Conservation (phyloP, 1,140 invertebrate genomes). For the Drosophila bipectinata region DNA sequence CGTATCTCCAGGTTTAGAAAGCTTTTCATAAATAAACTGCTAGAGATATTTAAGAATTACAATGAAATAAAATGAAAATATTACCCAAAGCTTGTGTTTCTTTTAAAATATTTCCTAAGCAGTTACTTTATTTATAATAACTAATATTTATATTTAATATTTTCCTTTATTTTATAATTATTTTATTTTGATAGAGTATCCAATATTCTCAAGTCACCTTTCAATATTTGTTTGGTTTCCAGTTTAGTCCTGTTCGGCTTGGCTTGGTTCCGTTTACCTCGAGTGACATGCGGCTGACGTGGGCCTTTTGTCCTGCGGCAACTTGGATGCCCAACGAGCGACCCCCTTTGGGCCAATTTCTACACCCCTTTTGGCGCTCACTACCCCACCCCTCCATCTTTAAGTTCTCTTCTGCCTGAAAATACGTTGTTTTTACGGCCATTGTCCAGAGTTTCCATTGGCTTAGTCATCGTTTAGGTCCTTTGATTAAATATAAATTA, state of each 20-base stretch:
- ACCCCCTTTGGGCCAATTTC: slow-evolving; percentile 15
- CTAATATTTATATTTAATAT: too few species aligned
- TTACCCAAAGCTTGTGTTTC: too few species aligned
- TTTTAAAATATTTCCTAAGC: too few species aligned
- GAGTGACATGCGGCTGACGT: slow-evolving; percentile 74
- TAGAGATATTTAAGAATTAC: too few species aligned
- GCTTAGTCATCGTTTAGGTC: slow-evolving; percentile 36
- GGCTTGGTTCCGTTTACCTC: slow-evolving; percentile 58
- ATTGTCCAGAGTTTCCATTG: slow-evolving; percentile 39
- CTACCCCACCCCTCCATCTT: background rate
- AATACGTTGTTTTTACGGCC: slow-evolving; percentile 44
- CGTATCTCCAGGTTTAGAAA: too few species aligned
- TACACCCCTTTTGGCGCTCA: slow-evolving; percentile 3
- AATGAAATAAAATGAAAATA: too few species aligned
- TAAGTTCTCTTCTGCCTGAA: background rate
- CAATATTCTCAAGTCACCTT: background rate
- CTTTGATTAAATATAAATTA: slow-evolving; percentile 41
- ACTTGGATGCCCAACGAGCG: slow-evolving; percentile 28
- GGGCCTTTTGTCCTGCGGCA: slow-evolving; percentile 40
- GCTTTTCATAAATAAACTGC: too few species aligned
- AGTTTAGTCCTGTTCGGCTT: background rate
- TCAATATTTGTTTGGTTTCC: background rate
- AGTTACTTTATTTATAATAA: too few species aligned
- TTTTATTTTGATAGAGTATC: background rate
- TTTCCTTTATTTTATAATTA: too few species aligned